These are phyloP conservation scores for Perodicticus potto DNA, from an alignment of 2,797 vertebrate genomes.

Conservation along the genomic window DNA sequence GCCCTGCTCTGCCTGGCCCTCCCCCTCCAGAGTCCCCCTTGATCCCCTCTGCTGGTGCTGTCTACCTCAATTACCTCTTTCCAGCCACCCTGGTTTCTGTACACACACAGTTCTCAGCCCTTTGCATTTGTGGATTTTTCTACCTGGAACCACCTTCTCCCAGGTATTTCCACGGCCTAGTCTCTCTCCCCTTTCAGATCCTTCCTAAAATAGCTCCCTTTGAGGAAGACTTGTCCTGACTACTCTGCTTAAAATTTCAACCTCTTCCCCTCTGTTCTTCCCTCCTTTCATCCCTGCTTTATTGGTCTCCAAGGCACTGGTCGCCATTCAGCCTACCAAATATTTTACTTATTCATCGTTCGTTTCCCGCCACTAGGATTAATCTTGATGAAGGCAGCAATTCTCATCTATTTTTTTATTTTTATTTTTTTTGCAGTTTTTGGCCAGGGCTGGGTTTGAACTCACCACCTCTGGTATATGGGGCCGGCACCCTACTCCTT, in stretches of 20 bases:
- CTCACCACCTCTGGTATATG: too few relatives aligned
- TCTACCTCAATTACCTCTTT: background rate
- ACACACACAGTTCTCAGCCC: background rate
- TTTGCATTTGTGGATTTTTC: background rate
- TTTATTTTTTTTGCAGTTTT: too few relatives aligned
- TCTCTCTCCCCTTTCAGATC: background rate
- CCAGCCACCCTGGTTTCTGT: background rate
- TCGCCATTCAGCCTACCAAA: background rate
- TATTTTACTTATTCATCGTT: conserved; percentile 19
- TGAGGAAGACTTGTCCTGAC: background rate
- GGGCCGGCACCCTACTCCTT: too few relatives aligned
- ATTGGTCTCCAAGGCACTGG: background rate
- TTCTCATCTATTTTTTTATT: background rate
- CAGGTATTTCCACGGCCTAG: background rate
- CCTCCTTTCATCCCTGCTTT: background rate
- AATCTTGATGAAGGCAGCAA: background rate
- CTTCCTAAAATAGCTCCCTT: conserved; percentile 28
- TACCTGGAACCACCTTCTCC: background rate
- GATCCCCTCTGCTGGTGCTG: background rate
- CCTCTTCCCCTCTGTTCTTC: background rate
- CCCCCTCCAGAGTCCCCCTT: background rate
- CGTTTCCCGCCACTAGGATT: background rate
- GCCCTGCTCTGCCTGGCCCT: too few relatives aligned
- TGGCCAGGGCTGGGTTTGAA: too few relatives aligned
- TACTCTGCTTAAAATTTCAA: background rate